A percentile compares a stretch with the other conserved stretches of the same genome.
Conservation (phyloP, 2,113 vertebrate genomes). For the Apus apus region DNA sequence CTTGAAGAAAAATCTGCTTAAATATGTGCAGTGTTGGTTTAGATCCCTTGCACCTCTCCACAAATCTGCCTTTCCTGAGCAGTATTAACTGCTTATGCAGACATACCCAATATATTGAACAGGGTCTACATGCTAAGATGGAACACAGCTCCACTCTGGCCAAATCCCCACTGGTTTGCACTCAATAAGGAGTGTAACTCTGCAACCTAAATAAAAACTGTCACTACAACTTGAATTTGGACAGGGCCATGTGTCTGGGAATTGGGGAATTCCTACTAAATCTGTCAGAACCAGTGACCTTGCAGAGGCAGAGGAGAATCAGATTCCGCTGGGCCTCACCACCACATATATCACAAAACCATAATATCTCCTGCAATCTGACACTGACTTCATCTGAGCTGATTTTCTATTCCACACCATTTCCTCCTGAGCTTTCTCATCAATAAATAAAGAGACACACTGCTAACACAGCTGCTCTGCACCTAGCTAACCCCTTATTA, state of each 20-base stretch:
- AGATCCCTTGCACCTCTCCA: neutral
- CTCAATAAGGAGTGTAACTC: neutral
- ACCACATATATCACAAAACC: neutral
- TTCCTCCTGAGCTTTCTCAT: slow-evolving; percentile 71
- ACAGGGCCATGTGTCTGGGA: neutral
- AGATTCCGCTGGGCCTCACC: neutral
- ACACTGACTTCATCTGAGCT: neutral
- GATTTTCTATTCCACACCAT: slow-evolving; percentile 62
- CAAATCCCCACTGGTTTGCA: neutral
- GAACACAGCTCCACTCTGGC: neutral
- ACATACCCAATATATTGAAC: neutral
- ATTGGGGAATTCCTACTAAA: neutral
- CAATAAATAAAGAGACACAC: slow-evolving; percentile 78
- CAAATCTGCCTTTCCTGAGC: neutral
- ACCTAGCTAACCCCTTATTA: slow-evolving; percentile 65
- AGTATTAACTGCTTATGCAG: neutral
- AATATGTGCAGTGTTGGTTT: neutral
- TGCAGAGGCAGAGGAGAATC: neutral
- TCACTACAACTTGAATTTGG: neutral
- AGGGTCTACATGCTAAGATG: neutral
- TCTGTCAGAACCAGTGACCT: neutral
- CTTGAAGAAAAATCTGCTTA: neutral
- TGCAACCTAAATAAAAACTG: neutral
- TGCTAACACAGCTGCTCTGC: slow-evolving; percentile 70
- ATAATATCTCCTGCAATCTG: neutral